Evolutionary conservation across 2,888 invertebrate genomes (phyloP), one percentile per base, ranked within the genome.

Genomic region (Caenorhabditis zanzibari): DNA sequence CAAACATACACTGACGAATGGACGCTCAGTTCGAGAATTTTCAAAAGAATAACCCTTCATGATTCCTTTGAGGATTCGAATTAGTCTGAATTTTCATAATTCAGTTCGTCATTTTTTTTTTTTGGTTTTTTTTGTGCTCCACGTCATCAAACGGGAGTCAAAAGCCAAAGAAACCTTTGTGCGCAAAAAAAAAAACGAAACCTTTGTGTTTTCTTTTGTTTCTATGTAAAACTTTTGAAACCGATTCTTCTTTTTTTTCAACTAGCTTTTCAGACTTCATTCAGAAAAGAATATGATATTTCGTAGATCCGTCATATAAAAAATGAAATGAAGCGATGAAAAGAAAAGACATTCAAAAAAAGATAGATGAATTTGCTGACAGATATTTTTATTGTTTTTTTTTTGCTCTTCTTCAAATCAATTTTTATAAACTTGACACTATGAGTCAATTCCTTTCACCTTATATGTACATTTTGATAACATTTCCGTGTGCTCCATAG

Each of bases 31-130:
- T 61, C 22, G 2, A 12, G 19, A 24, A 5, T 22, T 49, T 41
- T 24, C 5, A 47, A 44, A 41, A 54, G 14, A 28, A 68, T 32
- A 47, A 56, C 66, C 66, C 58, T 10, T 69, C 41, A 61, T 72
- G 24, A 59, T 22, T 44, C 71, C 71, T 56, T 64, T 47, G 64
- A 73, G 80, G 54, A 22, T 77, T 68, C 35, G 10, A 77, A 44
- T 66, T 63, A 54, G 52, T 14, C 24, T 22, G 22, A n/a, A n/a
- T n/a, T n/a, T n/a, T n/a, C n/a, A n/a, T n/a, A n/a, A n/a, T n/a
- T n/a, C n/a, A n/a, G n/a, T n/a, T n/a, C n/a, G n/a, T 7, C 22
- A 49, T 49, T 10, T 52, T 10, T 52, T 1, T 19, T 0, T 24
- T 9, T 52, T 52, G 9, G 16, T 58, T 38, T 19, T 38, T 59